Conservation (phyloP, 2,888 invertebrate genomes). For the Hemistola chrysoprasaria region DNA sequence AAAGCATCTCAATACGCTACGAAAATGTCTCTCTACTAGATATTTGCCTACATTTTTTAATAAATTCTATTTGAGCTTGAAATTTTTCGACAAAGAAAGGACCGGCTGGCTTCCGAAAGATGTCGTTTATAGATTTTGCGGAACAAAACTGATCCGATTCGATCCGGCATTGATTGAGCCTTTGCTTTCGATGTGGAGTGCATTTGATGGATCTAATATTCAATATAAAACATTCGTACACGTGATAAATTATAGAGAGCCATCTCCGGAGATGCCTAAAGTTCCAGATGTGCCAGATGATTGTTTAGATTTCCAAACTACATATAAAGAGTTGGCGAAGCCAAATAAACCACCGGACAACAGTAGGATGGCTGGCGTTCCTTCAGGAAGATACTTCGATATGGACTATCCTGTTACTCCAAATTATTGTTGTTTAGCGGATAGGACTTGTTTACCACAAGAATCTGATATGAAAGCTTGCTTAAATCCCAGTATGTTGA, state of each 20-base stretch:
- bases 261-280: slow-evolving; percentile 63
- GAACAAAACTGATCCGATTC: slow-evolving; percentile 63
- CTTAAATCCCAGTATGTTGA: slow-evolving; percentile 57
- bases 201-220: slow-evolving; percentile 67
- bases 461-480: slow-evolving; percentile 62
- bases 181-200: slow-evolving; percentile 66
- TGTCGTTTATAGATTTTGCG: slow-evolving; percentile 66
- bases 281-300: slow-evolving; percentile 54
- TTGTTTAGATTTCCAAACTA: slow-evolving; percentile 62
- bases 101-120: slow-evolving; percentile 70
- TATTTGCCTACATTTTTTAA: slow-evolving; percentile 56
- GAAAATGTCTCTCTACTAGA: slow-evolving; percentile 51
- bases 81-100: slow-evolving; percentile 59
- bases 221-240: slow-evolving; percentile 75
- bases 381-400: slow-evolving; percentile 69
- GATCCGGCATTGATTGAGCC: slow-evolving; percentile 73
- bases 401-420: slow-evolving; percentile 61
- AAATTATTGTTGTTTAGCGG: slow-evolving; percentile 46
- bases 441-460: slow-evolving; percentile 52
- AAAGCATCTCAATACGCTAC: slow-evolving; percentile 62
- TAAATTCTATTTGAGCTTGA: slow-evolving; percentile 54
- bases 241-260: slow-evolving; percentile 68
- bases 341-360: slow-evolving; percentile 45
- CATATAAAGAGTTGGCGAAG: slow-evolving; percentile 67
- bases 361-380: slow-evolving; percentile 57